Conservation (phyloP, 2,888 invertebrate genomes). For the Dolichopus griseipennis region DNA sequence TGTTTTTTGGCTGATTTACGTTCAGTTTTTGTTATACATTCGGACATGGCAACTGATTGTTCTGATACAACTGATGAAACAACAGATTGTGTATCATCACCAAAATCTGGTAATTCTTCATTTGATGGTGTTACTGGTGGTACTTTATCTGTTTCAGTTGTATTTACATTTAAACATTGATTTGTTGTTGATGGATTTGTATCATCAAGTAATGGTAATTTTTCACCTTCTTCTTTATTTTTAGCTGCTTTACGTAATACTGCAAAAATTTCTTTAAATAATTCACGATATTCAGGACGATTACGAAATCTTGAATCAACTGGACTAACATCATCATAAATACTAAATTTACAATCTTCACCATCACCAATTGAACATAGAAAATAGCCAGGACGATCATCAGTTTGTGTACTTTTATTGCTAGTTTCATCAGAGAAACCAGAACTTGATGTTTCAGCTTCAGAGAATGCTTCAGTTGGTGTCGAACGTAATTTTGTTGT, state of each 20-base stretch:
- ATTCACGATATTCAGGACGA: slow-evolving; percentile 68
- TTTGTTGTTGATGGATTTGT: slow-evolving; percentile 38
- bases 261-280: slow-evolving; percentile 76
- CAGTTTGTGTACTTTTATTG: slow-evolving; percentile 76
- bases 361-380: slow-evolving; percentile 78
- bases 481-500: slow-evolving; percentile 50
- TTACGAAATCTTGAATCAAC: slow-evolving; percentile 75
- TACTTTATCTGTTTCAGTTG: slow-evolving; percentile 42
- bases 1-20: slow-evolving; percentile 45
- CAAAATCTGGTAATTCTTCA: slow-evolving; percentile 53
- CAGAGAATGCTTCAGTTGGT: slow-evolving; percentile 71
- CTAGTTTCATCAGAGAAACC: slow-evolving; percentile 77
- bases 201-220: slow-evolving; percentile 62
- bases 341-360: slow-evolving; percentile 76
- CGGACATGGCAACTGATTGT: slow-evolving; percentile 60
- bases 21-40: slow-evolving; percentile 53
- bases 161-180: slow-evolving; percentile 27
- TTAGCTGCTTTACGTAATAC: slow-evolving; percentile 76
- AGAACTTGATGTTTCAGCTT: slow-evolving; percentile 76
- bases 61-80: slow-evolving; percentile 68
- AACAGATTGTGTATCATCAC: slow-evolving; percentile 60
- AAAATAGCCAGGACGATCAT: slow-evolving; percentile 69
- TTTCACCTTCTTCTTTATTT: slow-evolving; percentile 71
- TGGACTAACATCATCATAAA: slow-evolving; percentile 70
- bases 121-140: slow-evolving; percentile 61